Percentiles rank a stretch among this genome's conserved stretches.
Evolutionary conservation across 1,140 invertebrate species (phyloP).

Genomic region (Copidosoma floridanum): DNA sequence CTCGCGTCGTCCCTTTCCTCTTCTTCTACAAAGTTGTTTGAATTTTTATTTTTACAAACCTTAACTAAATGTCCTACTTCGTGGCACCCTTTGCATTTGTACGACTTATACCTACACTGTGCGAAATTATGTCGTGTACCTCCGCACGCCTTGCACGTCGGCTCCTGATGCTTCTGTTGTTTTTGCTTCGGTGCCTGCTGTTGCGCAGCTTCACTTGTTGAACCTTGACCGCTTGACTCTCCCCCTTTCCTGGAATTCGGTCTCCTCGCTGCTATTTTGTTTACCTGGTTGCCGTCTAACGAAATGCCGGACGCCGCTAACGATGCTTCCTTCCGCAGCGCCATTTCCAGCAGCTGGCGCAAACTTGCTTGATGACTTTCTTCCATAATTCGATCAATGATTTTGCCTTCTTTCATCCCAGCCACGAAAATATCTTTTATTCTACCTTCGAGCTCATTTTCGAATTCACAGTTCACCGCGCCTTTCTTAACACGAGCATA

Average conservation of each 20-base stretch:
- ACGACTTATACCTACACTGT: constrained; percentile 15
- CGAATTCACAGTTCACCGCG: constrained; percentile 32
- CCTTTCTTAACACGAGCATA: constrained; percentile 30
- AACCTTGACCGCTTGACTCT: neutral
- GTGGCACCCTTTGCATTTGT: neutral
- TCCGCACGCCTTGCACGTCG: constrained; percentile 1
- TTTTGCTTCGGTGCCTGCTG: neutral
- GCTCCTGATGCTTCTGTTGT: neutral
- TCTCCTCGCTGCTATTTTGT: neutral
- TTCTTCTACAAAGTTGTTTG: no score
- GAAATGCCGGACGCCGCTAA: no score
- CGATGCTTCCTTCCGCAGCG: constrained; percentile 24
- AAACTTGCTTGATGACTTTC: constrained; percentile 4
- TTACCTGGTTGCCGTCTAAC: neutral
- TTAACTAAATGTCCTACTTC: neutral
- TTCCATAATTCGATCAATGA: constrained; percentile 28
- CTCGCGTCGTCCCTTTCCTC: neutral
- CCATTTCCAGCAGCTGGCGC: constrained; percentile 9
- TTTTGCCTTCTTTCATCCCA: constrained; percentile 16
- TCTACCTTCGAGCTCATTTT: constrained; percentile 12
- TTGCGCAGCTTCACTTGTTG: neutral
- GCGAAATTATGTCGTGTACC: neutral
- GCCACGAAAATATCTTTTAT: constrained; percentile 33
- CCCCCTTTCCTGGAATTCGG: neutral
- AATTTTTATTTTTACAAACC: neutral